phyloP scores from a whole-genome alignment of 2,113 vertebrate species.

The Riparia riparia region DNA sequence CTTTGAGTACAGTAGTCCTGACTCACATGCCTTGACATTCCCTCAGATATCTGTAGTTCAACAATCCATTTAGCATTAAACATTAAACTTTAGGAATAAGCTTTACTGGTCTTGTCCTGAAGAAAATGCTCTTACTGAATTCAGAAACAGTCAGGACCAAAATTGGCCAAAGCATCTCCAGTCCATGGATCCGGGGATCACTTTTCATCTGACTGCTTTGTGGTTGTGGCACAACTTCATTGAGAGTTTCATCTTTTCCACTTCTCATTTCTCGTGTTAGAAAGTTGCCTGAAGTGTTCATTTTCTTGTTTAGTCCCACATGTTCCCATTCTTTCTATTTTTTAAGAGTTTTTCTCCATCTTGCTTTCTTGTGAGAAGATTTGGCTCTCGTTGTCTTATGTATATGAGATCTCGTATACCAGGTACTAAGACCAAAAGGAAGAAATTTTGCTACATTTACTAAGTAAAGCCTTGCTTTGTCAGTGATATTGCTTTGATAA shows the following conservation, averaged over 20 bases:
- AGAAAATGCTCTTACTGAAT: not conserved
- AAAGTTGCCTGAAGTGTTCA: not conserved
- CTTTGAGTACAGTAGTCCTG: not conserved
- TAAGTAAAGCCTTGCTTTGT: not conserved
- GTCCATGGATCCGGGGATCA: not conserved
- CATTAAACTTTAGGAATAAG: not conserved
- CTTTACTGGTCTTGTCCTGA: not conserved
- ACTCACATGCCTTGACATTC: not conserved
- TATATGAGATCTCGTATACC: not conserved
- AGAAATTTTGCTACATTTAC: not conserved
- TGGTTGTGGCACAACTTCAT: not conserved
- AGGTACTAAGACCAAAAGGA: not conserved
- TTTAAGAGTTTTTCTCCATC: not conserved
- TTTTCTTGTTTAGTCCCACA: not conserved
- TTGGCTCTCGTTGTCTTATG: not conserved
- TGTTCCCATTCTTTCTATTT: not conserved
- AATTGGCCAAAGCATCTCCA: not conserved
- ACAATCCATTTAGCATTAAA: conserved; percentile 18
- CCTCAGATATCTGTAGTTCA: not conserved
- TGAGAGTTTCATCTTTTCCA: not conserved
- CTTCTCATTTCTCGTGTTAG: not conserved
- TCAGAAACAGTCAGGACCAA: not conserved
- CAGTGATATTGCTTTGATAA: not conserved
- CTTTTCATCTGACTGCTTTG: not conserved
- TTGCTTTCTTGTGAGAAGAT: not conserved